These are phyloP conservation scores for Venusia cambrica DNA, from an alignment of 2,888 invertebrate species.

Conservation along the genomic window DNA sequence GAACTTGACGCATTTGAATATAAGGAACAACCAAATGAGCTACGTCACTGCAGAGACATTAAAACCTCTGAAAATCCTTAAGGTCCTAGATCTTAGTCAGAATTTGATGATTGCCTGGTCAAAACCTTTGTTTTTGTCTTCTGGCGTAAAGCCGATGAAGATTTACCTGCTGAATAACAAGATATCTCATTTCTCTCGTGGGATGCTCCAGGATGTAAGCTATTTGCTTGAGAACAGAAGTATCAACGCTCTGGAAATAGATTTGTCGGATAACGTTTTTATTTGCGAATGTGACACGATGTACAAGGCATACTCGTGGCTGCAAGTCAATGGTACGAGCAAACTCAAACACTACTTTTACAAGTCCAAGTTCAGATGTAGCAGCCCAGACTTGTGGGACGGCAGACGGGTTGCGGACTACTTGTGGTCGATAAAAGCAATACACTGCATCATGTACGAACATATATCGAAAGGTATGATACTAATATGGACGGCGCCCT, in stretches of 20 bases:
- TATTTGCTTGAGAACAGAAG: slow-evolving; percentile 58
- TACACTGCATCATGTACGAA: slow-evolving; percentile 62
- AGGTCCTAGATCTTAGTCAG: slow-evolving; percentile 72
- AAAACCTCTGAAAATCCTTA: slow-evolving; percentile 60
- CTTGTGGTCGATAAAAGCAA: slow-evolving; percentile 56
- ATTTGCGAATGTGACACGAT: slow-evolving; percentile 76
- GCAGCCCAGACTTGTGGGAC: slow-evolving; percentile 70
- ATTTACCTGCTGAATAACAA: slow-evolving; percentile 76
- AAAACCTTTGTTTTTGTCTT: slow-evolving; percentile 65
- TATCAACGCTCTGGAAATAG: slow-evolving; percentile 51
- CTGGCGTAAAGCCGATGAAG: slow-evolving; percentile 59
- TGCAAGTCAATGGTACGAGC: slow-evolving; percentile 57
- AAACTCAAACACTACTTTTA: slow-evolving; percentile 54
- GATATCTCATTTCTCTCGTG: slow-evolving; percentile 73
- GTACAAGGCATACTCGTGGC: slow-evolving; percentile 64
- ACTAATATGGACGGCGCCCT: slow-evolving; percentile 63
- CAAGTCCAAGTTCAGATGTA: slow-evolving; percentile 61
- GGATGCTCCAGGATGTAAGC: slow-evolving; percentile 80
- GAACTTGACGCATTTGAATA: slow-evolving; percentile 69
- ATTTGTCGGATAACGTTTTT: slow-evolving; percentile 77
- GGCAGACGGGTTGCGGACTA: slow-evolving; percentile 63
- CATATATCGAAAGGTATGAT: slow-evolving; percentile 62
- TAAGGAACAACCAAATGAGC: slow-evolving; percentile 71
- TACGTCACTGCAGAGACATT: slow-evolving; percentile 64
- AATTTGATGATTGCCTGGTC: slow-evolving; percentile 79